Conservation (phyloP, 2,113 vertebrate species). For the Anolis sagrei region DNA sequence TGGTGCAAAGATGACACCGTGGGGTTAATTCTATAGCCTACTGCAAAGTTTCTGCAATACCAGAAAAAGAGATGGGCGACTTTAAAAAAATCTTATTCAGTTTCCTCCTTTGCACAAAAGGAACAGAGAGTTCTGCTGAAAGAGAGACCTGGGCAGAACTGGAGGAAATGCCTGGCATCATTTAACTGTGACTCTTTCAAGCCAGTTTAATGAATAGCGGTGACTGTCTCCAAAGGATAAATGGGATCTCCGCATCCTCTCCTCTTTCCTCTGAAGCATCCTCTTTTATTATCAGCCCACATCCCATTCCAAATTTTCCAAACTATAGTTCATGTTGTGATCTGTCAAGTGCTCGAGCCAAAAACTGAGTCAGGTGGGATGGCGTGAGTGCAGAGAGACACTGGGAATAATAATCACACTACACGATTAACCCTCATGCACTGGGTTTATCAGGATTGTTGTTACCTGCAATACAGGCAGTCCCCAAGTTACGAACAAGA, state of each 20-base stretch:
- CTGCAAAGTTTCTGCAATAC: background rate
- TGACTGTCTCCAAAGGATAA: background rate
- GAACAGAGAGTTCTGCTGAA: slow-evolving; percentile 8
- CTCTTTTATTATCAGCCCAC: background rate
- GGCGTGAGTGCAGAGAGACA: background rate
- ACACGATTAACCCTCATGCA: background rate
- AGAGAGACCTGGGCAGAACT: background rate
- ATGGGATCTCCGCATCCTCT: background rate
- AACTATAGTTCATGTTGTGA: slow-evolving; percentile 44
- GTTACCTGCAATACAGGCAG: no score
- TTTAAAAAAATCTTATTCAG: background rate
- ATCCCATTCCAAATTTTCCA: slow-evolving; percentile 1
- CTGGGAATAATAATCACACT: no score
- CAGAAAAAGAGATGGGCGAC: background rate
- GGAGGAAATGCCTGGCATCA: background rate
- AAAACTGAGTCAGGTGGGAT: background rate
- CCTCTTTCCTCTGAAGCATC: background rate
- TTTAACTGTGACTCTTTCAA: background rate
- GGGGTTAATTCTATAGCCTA: background rate
- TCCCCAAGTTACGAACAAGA: no score
- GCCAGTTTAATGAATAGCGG: background rate
- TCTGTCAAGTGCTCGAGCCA: slow-evolving; percentile 10
- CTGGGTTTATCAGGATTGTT: no score
- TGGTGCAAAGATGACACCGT: background rate
- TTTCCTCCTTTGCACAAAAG: background rate